Base-by-base conservation (phyloP, 2,113 vertebrate species). In the Ictalurus furcatus region DNA sequence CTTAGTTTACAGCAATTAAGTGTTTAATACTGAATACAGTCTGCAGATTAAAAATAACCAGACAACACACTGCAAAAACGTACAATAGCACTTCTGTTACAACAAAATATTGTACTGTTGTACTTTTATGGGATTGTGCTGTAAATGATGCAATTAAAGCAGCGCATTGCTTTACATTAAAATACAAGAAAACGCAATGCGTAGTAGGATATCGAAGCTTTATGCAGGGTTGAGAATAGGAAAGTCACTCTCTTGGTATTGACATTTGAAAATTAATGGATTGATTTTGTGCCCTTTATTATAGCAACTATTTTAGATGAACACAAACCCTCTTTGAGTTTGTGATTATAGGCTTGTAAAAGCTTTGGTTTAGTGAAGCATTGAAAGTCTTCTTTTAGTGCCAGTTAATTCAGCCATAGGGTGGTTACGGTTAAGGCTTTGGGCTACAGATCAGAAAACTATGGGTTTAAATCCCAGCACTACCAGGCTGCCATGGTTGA, bases 401-500 rank as follows among this genome's bases (percentile, higher is more conserved):
- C 2, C 2, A 8, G 21, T 63, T 63, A 6, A 28, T 40, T 63
- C 34, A 84, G 0, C 37, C 34, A 28, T 28, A 28, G 37, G 34
- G 58, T 61, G 56, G 34, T 37, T 40, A 63, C 34, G 0, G 58
- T 40, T 63, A 25, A 44, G 37, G 19, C 58, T 84, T 84, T 63
- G 21, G 81, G 58, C 81, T 84, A 63, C 81, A 84, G 12, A 84
- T 63, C 58, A 84, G 80, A 37, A 82, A 82, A 63, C 19, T 21
- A 63, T 40, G 81, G 25, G 21, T 84, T 84, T 13, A 84, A 44
- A 40, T 84, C 81, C 58, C 81, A 63, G 30, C 4, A 84, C 81
- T 44, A 58, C 81, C 81, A 84, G 44, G 81, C 81, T 44, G 81
- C 81, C 34, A 44, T 25, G 34, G 2, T 28, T 61, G 34, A 28